Conservation (phyloP, 2,888 invertebrate genomes). For the Sarcophaga caerulescens region DNA sequence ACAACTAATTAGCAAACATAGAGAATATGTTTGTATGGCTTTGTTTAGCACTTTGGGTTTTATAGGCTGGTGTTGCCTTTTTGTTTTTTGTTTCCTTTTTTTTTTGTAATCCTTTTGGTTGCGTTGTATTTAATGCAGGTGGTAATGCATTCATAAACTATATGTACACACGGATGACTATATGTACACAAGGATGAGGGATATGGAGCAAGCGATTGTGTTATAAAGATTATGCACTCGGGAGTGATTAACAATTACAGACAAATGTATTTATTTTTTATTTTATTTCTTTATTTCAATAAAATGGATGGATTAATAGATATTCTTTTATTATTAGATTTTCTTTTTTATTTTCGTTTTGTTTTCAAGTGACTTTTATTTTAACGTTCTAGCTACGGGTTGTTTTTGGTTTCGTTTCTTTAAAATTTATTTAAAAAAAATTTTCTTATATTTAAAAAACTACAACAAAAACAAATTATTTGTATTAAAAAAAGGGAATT, state of each 20-base stretch:
- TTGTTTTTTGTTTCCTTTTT: background rate
- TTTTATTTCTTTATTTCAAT: constrained; percentile 19
- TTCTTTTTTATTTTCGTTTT: background rate
- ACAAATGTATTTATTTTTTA: constrained; percentile 54
- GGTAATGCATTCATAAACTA: constrained; percentile 22
- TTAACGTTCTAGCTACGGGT: constrained; percentile 36
- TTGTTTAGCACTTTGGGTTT: constrained; percentile 3
- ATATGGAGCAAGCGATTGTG: constrained; percentile 32
- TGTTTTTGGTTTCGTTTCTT: constrained; percentile 19
- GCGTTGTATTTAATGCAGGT: background rate
- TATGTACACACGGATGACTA: constrained; percentile 5
- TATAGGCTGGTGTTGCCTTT: no score
- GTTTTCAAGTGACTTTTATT: background rate
- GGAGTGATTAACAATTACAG: constrained; percentile 36
- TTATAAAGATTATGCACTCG: constrained; percentile 36
- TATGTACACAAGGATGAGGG: constrained; percentile 34
- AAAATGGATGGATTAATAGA: constrained; percentile 25
- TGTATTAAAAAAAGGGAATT: background rate
- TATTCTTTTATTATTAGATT: constrained; percentile 1
- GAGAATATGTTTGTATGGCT: constrained; percentile 15
- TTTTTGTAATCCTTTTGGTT: constrained; percentile 10
- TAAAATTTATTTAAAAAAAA: background rate
- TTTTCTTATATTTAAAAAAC: background rate
- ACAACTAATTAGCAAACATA: constrained; percentile 59
- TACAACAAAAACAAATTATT: constrained; percentile 15